phyloP scores from a whole-genome alignment of 2,797 vertebrate genomes.

The Protonibea diacanthus region DNA sequence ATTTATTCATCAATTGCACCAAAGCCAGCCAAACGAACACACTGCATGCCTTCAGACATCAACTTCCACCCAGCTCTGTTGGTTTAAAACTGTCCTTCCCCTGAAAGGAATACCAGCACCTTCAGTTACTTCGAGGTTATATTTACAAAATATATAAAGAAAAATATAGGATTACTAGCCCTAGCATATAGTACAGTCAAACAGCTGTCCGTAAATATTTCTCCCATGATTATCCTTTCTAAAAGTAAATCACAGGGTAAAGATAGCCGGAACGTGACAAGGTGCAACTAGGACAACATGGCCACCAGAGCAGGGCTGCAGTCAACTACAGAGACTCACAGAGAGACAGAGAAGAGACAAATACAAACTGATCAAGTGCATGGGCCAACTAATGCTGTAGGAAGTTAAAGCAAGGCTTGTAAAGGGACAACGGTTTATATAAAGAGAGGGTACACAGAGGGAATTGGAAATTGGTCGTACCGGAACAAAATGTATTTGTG shows the following conservation, averaged over 20 bases:
- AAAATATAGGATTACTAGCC: slow-evolving; percentile 97
- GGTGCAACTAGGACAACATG: slow-evolving; percentile 89
- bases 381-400: neutral
- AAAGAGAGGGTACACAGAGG: neutral
- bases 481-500: slow-evolving; percentile 26
- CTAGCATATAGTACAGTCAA: slow-evolving; percentile 91
- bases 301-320: slow-evolving; percentile 67
- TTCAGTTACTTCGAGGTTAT: slow-evolving; percentile 87
- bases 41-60: slow-evolving; percentile 24
- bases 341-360: slow-evolving; percentile 40
- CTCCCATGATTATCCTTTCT: slow-evolving; percentile 97
- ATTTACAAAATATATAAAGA: slow-evolving; percentile 95
- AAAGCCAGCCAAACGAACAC: slow-evolving; percentile 36
- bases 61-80: slow-evolving; percentile 44
- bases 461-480: slow-evolving; percentile 19
- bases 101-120: slow-evolving; percentile 77
- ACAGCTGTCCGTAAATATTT: slow-evolving; percentile 99
- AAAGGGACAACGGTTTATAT: neutral
- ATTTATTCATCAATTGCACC: slow-evolving; percentile 17
- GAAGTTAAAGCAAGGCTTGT: slow-evolving; percentile 3
- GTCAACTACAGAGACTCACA: slow-evolving; percentile 52
- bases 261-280: slow-evolving; percentile 98
- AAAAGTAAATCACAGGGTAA: slow-evolving; percentile 98
- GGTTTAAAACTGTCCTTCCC: slow-evolving; percentile 52
- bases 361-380: neutral